Conservation (phyloP, 2,888 invertebrate species). For the Coleophora flavipennella region DNA sequence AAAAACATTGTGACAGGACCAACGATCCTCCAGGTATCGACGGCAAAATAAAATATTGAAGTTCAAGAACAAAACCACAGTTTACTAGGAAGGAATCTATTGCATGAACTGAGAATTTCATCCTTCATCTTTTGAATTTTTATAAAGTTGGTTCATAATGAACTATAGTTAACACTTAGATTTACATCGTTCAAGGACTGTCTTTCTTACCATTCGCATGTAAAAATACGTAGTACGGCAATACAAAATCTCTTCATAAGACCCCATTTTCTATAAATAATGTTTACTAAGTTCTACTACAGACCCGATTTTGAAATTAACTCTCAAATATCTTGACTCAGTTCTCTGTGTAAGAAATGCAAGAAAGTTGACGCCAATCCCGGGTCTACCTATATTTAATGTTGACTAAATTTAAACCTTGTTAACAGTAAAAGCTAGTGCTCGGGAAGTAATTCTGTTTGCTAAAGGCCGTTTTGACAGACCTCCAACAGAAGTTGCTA, state of each 20-base stretch:
- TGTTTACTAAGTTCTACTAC: conserved; percentile 35
- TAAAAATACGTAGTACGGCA: conserved; percentile 48
- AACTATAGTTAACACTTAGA: conserved; percentile 4
- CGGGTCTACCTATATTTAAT: conserved; percentile 16
- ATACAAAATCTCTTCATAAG: conserved; percentile 57
- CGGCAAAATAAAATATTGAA: too few species aligned
- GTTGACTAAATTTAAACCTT: conserved; percentile 32
- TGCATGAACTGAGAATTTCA: too few species aligned
- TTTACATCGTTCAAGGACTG: conserved; percentile 3
- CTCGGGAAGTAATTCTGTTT: conserved; percentile 27
- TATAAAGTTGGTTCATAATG: too few species aligned
- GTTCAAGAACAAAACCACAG: too few species aligned
- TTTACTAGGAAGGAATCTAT: too few species aligned
- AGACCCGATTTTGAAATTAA: conserved; percentile 21
- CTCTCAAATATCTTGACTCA: conserved; percentile 5
- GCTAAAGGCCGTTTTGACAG: conserved; percentile 2
- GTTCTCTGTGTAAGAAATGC: conserved; percentile 4
- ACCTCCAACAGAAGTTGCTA: neutral
- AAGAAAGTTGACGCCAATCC: conserved; percentile 16
- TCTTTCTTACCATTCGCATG: conserved; percentile 30
- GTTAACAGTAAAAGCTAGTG: conserved; percentile 37
- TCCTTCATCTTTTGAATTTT: too few species aligned
- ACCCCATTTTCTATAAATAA: conserved; percentile 36
- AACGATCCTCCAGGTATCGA: too few species aligned
- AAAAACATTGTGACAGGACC: conserved; percentile 12